Evolutionary conservation across 2,113 vertebrate species (phyloP), one percentile per base, ranked within the genome.

Genomic region (Actenoides hombroni): DNA sequence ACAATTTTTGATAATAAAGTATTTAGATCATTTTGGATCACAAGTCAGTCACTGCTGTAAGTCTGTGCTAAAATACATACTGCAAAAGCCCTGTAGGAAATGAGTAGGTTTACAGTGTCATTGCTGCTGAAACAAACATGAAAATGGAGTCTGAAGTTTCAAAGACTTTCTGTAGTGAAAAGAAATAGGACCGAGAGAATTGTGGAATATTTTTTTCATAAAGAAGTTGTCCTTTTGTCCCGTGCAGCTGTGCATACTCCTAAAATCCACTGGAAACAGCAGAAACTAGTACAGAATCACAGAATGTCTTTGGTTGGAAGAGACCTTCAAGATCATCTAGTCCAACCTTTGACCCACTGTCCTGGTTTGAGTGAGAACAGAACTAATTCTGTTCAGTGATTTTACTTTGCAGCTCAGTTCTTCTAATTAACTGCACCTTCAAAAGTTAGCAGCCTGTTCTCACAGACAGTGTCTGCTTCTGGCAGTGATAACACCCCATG

Each of bases 81-180:
- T 94, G 86, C 88, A 96, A 86, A 95, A 95, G 24, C 86, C 77
- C 88, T 90, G 83, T 73, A 96, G 92, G 88, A 96, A 95, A 86
- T 92, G 29, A 83, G 71, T 46, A 85, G 68, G 82, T 96, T 90
- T 95, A 86, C 86, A 92, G 84, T 73, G 48, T 60, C 73, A 76
- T 56, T 92, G 92, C 91, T 91, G 70, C 83, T 82, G 76, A 96
- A 96, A 96, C 73, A 56, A 95, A 94, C 54, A 90, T 63, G 73
- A 92, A 95, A 94, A 94, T 39, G 48, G 64, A 81, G 80, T 8
- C 54, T 80, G 80, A 92, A 83, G 63, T 67, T 92, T 63, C 85
- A 83, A 37, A 81, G 77, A 76, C 82, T 81, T 83, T 94, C 83
- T 87, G 28, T 37, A 71, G n/a, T 23, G 61, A 95, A 90, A 91